phyloP scores from a whole-genome alignment of 2,797 vertebrate species.

The Manis javanica region DNA sequence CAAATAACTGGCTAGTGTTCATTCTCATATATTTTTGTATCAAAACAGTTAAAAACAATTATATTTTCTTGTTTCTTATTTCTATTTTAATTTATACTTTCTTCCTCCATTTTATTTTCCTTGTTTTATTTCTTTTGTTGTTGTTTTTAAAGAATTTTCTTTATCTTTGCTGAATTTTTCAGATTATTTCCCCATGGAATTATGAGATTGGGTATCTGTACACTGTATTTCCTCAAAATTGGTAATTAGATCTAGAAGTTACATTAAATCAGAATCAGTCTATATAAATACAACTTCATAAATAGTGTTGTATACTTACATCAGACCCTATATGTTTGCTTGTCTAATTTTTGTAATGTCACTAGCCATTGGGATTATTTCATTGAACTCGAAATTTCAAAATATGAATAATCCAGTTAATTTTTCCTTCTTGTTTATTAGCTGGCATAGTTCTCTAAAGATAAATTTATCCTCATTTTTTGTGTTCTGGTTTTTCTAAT shows the following conservation, averaged over 20 bases:
- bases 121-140: not conserved
- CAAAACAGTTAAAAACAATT: not conserved
- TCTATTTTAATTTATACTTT: not conserved
- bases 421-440: not conserved
- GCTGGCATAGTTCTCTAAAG: not conserved
- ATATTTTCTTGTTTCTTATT: not conserved
- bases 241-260: not conserved
- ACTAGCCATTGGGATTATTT: not conserved
- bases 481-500: not conserved
- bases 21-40: not conserved
- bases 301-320: not conserved
- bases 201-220: not conserved
- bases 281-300: not conserved
- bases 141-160: not conserved
- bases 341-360: not conserved
- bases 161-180: not conserved
- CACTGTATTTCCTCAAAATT: not conserved
- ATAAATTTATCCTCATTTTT: not conserved
- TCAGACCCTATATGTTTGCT: not conserved
- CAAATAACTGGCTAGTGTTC: not conserved
- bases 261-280: not conserved
- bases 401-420: not conserved
- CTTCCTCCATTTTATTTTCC: not conserved
- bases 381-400: not conserved
- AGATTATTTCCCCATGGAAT: not conserved